These are phyloP conservation scores for Planiliza haematocheilus DNA, from an alignment of 2,113 vertebrate species.

Conservation along the genomic window DNA sequence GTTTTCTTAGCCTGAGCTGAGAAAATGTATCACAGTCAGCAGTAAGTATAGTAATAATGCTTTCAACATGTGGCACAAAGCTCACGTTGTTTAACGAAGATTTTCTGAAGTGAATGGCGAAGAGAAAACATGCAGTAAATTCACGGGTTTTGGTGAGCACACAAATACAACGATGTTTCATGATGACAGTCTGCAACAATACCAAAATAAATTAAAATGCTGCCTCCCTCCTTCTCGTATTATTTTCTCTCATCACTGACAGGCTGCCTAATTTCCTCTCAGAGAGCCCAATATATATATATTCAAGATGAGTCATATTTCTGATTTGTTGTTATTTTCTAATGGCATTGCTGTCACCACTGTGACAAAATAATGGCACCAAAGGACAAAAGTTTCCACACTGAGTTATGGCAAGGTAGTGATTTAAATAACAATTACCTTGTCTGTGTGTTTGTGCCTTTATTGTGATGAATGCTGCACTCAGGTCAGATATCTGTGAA, in stretches of 20 bases:
- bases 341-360: background rate
- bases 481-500: constrained; percentile 5
- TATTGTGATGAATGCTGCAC: background rate
- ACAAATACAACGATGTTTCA: constrained; percentile 36
- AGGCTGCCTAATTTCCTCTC: constrained; percentile 36
- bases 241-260: constrained; percentile 21
- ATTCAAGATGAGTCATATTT: constrained; percentile 41
- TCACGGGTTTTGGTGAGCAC: constrained; percentile 7
- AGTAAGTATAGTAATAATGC: background rate
- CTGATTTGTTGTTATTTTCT: constrained; percentile 37
- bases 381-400: constrained; percentile 2
- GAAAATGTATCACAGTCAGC: background rate
- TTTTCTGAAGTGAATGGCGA: constrained; percentile 4
- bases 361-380: constrained; percentile 29
- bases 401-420: constrained; percentile 17
- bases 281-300: constrained; percentile 26
- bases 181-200: constrained; percentile 4
- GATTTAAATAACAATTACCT: constrained; percentile 11
- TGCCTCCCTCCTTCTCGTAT: constrained; percentile 11
- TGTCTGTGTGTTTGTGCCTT: background rate
- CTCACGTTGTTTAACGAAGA: constrained; percentile 9
- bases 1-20: background rate
- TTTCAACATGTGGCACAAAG: constrained; percentile 12
- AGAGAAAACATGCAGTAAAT: background rate
- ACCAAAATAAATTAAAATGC: constrained; percentile 37